These are phyloP conservation scores for Calameuta idolon DNA, from an alignment of 2,888 invertebrate species.

Conservation along the genomic window DNA sequence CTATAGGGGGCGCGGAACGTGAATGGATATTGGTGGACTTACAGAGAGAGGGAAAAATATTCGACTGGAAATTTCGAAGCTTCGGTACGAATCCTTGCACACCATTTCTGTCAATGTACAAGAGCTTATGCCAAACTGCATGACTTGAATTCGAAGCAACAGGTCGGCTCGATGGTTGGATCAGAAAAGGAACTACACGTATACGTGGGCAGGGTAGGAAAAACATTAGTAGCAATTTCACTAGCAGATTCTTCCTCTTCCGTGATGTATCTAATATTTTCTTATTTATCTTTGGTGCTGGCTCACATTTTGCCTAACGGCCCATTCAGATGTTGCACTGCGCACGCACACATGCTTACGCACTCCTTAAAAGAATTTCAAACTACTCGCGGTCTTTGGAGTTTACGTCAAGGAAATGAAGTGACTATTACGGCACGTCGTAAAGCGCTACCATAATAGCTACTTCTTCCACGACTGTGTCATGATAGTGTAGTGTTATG, in stretches of 20 bases:
- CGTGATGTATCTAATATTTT: not conserved
- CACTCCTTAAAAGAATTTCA: not conserved
- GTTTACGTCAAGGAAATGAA: conserved; percentile 28
- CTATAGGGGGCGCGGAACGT: conserved; percentile 29
- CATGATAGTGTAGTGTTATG: not conserved
- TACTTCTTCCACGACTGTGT: conserved; percentile 8
- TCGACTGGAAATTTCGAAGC: not conserved
- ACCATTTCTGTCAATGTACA: not conserved
- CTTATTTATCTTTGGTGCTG: not conserved
- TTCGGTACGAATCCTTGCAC: not conserved
- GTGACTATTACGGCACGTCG: conserved; percentile 27
- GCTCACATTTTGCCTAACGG: not conserved
- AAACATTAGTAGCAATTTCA: not conserved
- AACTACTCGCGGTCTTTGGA: not conserved
- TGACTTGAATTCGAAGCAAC: conserved; percentile 19
- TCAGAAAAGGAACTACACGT: not conserved
- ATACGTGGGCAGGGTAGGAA: not conserved
- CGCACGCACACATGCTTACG: not conserved
- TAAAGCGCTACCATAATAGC: conserved; percentile 27
- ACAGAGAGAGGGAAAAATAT: conserved; percentile 10
- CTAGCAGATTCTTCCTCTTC: not conserved
- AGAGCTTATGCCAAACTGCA: not conserved
- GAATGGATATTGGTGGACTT: conserved; percentile 18
- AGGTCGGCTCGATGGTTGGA: conserved; percentile 12
- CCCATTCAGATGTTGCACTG: not conserved